Percentiles rank a stretch among this genome's conserved stretches.
These are phyloP conservation scores for Drosophila testacea DNA, from an alignment of 2,888 invertebrate species.

Conservation along the genomic window DNA sequence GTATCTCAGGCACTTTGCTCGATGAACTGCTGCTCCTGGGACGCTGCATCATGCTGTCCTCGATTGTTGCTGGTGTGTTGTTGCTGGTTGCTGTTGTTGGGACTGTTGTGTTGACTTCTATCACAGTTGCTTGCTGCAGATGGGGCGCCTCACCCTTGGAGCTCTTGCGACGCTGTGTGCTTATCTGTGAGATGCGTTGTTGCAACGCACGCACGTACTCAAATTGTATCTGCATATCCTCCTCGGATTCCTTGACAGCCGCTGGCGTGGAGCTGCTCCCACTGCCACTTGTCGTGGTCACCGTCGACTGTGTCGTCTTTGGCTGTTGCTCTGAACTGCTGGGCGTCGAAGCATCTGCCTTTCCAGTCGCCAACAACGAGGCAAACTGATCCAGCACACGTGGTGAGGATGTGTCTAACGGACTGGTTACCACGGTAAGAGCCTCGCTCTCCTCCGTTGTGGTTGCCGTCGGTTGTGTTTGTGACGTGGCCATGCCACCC, in stretches of 20 bases:
- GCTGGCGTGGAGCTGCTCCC: constrained; percentile 52
- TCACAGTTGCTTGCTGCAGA: constrained; percentile 65
- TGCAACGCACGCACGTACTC: constrained; percentile 89
- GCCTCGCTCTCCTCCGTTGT: constrained; percentile 88
- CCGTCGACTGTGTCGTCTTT: constrained; percentile 80
- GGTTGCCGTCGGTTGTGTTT: constrained; percentile 82
- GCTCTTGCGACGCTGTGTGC: constrained; percentile 87
- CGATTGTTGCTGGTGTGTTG: constrained; percentile 6
- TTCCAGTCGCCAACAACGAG: constrained; percentile 47
- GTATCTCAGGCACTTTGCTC: constrained; percentile 84
- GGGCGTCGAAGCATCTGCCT: constrained; percentile 74
- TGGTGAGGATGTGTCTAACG: constrained; percentile 84
- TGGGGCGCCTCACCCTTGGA: constrained; percentile 84
- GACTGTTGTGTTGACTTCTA: constrained; percentile 70
- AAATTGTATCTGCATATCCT: constrained; percentile 51
- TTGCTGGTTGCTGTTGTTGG: constrained; percentile 14
- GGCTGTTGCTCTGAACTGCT: constrained; percentile 84
- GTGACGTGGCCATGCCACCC: constrained; percentile 84
- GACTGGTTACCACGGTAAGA: constrained; percentile 86
- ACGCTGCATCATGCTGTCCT: constrained; percentile 41
- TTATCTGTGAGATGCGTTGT: constrained; percentile 89
- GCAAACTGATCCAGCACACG: constrained; percentile 74
- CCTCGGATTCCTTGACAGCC: constrained; percentile 57
- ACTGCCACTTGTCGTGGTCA: constrained; percentile 66
- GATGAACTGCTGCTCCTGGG: constrained; percentile 61